A percentile compares a stretch with the other conserved stretches of the same genome.
These are phyloP conservation scores for Megaustenia siamemsis DNA, from an alignment of 2,888 invertebrate species.

Conservation along the genomic window DNA sequence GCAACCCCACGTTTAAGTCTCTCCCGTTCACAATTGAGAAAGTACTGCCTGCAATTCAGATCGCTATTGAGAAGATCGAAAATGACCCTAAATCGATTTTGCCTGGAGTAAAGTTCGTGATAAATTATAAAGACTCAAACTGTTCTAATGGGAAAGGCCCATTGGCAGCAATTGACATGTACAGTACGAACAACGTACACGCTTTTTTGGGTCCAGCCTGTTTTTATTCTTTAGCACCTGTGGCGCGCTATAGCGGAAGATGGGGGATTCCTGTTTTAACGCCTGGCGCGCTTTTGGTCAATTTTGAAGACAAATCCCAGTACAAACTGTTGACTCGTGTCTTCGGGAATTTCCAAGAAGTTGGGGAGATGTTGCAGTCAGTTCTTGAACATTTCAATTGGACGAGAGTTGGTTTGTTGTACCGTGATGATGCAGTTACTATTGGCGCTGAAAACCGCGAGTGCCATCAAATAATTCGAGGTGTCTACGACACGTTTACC, in stretches of 20 bases:
- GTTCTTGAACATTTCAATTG: neutral
- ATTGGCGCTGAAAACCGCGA: neutral
- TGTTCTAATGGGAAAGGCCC: slow-evolving; percentile 77
- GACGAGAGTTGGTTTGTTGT: neutral
- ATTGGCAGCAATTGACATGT: slow-evolving; percentile 74
- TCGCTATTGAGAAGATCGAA: neutral
- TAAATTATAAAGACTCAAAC: slow-evolving; percentile 67
- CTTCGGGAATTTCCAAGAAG: slow-evolving; percentile 55
- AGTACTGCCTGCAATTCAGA: neutral
- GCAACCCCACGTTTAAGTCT: neutral
- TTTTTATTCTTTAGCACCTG: slow-evolving; percentile 89
- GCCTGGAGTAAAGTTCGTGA: neutral
- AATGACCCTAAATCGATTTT: neutral
- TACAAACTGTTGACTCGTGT: slow-evolving; percentile 87
- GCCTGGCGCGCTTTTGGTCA: slow-evolving; percentile 74
- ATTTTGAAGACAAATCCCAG: slow-evolving; percentile 78
- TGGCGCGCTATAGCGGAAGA: slow-evolving; percentile 91
- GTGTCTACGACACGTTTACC: neutral
- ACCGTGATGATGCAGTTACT: neutral
- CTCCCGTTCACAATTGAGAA: slow-evolving; percentile 27
- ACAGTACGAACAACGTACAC: slow-evolving; percentile 66
- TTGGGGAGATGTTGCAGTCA: neutral
- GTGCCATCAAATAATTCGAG: neutral
- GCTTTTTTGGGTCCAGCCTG: slow-evolving; percentile 78
- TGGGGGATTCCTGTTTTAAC: slow-evolving; percentile 93